Evolutionary conservation across 1,140 invertebrate genomes (phyloP), one percentile per base, ranked within the genome.

Genomic region (Trichomalopsis sarcophagae): DNA sequence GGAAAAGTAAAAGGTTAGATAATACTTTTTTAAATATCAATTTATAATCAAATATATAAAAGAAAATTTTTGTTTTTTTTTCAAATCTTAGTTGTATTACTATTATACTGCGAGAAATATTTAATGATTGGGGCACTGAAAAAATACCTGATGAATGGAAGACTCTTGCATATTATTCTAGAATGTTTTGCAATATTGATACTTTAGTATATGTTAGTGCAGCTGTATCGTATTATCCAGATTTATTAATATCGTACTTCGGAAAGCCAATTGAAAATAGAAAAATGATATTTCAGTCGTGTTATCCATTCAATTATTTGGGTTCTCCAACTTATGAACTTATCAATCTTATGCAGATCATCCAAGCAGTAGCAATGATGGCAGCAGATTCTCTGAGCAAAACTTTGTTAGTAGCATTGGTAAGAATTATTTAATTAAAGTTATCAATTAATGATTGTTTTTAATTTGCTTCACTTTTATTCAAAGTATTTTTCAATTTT

Each of bases 231-330:
- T 82, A 82, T 47, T 62, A 74, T 75, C 44, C 62, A 33, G 62
- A 82, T 21, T 30, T 82, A 4, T 44, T 74, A 30, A 47, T 30
- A 2, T 17, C 9, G 0, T 82, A 82, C 47, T 27, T 82, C 6
- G 27, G 14, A 33, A 36, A 47, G 23, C 81, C 69, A 2, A 13
- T n/a, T 1, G 71, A 73, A 62, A 21, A 62, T 33, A 74, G 81
- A 47, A 21, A 74, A 62, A n/a, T 82, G 33, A 2, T 82, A 1
- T 62, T 82, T 14, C 17, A 55, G 36, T 17, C 69, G 0, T 36
- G 75, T 55, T 82, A 82, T 82, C 81, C 81, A 14, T 82, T 82
- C 14, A 27, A 74, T 62, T 82, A 55, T 47, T 44, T 74, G 13
- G 21, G 7, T 21, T 74, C 81, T 14, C 81, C 81, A n/a, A n/a